phyloP scores from a whole-genome alignment of 2,888 invertebrate genomes.

The Hipparchia semele region DNA sequence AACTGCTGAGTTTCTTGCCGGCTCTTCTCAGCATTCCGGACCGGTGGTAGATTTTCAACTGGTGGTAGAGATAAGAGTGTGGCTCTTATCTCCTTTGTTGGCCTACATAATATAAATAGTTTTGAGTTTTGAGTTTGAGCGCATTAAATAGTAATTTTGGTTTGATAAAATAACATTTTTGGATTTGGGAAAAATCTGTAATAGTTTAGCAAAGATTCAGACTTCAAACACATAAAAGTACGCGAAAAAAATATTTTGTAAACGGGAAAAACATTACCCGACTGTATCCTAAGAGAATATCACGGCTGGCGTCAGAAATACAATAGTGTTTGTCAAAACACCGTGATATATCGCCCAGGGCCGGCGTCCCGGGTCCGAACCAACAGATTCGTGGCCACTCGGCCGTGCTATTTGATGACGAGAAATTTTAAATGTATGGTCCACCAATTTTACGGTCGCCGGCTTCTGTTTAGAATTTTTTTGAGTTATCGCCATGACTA shows the following conservation, averaged over 20 bases:
- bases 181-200: too few species aligned
- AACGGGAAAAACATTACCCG: neutral
- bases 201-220: too few species aligned
- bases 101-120: too few species aligned
- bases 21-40: too few species aligned
- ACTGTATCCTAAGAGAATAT: neutral
- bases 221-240: neutral
- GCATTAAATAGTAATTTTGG: too few species aligned
- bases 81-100: too few species aligned
- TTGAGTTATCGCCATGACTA: slow-evolving; percentile 40
- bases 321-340: slow-evolving; percentile 70
- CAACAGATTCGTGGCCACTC: slow-evolving; percentile 59
- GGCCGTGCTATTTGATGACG: slow-evolving; percentile 58
- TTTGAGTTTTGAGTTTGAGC: too few species aligned
- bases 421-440: slow-evolving; percentile 57
- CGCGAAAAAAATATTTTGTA: neutral
- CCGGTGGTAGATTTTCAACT: too few species aligned
- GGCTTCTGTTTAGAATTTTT: slow-evolving; percentile 53
- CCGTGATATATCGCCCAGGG: slow-evolving; percentile 63
- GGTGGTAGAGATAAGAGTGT: too few species aligned
- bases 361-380: slow-evolving; percentile 45
- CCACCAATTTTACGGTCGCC: slow-evolving; percentile 59
- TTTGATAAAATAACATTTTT: too few species aligned
- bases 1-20: too few species aligned
- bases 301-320: slow-evolving; percentile 52